A percentile compares a stretch with the other conserved stretches of the same genome.
phyloP scores from a whole-genome alignment of 1,140 invertebrate species.

The Monochamus saltuarius region DNA sequence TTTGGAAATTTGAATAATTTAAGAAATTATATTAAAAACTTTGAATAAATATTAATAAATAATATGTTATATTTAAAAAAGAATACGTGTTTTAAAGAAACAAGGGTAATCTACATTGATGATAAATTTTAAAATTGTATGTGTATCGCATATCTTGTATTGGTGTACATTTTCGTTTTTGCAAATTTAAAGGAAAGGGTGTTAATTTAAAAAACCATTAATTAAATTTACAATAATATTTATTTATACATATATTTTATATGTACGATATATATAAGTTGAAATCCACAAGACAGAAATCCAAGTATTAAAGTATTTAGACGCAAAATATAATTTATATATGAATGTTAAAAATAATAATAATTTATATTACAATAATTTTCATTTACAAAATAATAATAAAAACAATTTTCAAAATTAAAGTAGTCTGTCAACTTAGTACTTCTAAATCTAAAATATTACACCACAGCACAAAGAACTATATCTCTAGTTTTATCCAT shows the following conservation, averaged over 20 bases:
- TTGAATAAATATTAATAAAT: too few species aligned
- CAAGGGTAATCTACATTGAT: too few species aligned
- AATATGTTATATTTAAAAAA: too few species aligned
- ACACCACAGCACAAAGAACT: conserved; percentile 55
- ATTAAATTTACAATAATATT: conserved; percentile 48
- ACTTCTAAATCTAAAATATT: conserved; percentile 50
- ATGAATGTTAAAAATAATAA: conserved; percentile 39
- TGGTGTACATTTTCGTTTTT: too few species aligned
- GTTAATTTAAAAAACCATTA: conserved; percentile 1
- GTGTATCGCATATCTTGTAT: too few species aligned
- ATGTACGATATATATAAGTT: conserved; percentile 49
- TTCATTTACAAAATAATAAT: conserved; percentile 44
- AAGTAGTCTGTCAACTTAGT: conserved; percentile 34
- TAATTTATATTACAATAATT: conserved; percentile 44
- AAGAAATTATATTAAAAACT: not conserved
- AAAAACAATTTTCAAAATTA: conserved; percentile 33
- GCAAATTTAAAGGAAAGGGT: not conserved
- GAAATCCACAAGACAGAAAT: conserved; percentile 52
- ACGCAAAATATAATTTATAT: conserved; percentile 45
- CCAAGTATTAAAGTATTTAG: conserved; percentile 42
- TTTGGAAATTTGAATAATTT: conserved; percentile 16
- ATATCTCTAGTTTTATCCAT: conserved; percentile 46
- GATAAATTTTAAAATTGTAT: too few species aligned
- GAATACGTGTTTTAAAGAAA: too few species aligned
- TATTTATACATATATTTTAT: conserved; percentile 52